Evolutionary conservation across 2,113 vertebrate genomes (phyloP), one percentile per base, ranked within the genome.

Genomic region (Chloroceryle aenea): DNA sequence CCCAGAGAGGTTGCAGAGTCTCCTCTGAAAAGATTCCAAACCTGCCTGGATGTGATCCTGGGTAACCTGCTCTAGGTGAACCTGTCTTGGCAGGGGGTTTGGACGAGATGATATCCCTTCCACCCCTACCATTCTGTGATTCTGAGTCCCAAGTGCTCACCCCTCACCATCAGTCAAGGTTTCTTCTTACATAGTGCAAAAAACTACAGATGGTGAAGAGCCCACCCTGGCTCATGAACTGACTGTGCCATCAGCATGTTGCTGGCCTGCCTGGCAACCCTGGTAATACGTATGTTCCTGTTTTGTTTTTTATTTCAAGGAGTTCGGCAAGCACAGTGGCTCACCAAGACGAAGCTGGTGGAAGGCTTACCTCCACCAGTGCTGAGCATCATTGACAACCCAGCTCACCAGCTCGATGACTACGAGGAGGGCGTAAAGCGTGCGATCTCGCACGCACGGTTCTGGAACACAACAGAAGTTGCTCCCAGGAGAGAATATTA

Each of bases 321-420:
- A 30, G 98, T 99, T 55, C 98, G 97, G 80, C 99, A 99, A 95
- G 99, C 99, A 4, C 97, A 99, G 50, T 99, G 99, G 99, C 98
- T 99, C 64, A 99, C 99, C 92, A 99, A 99, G 97, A 97, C 98
- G n/a, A 98, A 99, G 86, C 36, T 98, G 81, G 98, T 98, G 64
- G 84, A 98, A 26, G 99, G 99, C 22, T 98, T 99, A 30, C 99
- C 99, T 0, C 83, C 98, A 40, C 94, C 96, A 14, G 95, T 99
- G 61, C 94, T 98, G n/a, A 88, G 94, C 53, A 55, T 98, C 25
- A 7, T 95, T 1, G 90, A 98, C 9, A 83, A 91, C 74, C 96
- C 97, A 0, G 96, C 95, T 21, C 98, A 98, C 72, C 98, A 97
- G 89, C 92, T 99, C 1, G 97, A 98, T 52, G 94, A 98, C 88